Conservation (phyloP, 1,140 invertebrate species). For the Rhynchophorus ferrugineus region DNA sequence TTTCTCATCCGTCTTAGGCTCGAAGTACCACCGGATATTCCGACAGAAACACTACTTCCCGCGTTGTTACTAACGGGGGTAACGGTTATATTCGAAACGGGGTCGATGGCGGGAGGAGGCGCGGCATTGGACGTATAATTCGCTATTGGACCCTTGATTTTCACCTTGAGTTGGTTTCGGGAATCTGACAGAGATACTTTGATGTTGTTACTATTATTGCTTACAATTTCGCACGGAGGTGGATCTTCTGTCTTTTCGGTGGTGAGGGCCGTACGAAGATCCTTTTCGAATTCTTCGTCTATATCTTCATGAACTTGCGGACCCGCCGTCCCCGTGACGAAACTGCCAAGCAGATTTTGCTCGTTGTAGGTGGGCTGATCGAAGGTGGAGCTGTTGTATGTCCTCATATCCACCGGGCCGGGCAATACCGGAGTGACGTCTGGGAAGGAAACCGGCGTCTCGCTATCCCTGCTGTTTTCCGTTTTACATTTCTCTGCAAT, state of each 20-base stretch:
- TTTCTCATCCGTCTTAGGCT: slow-evolving; percentile 80
- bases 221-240: slow-evolving; percentile 40
- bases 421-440: slow-evolving; percentile 65
- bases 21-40: slow-evolving; percentile 45
- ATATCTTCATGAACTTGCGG: slow-evolving; percentile 58
- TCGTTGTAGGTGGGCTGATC: slow-evolving; percentile 49
- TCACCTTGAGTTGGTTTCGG: slow-evolving; percentile 78
- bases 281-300: slow-evolving; percentile 73
- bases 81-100: slow-evolving; percentile 23
- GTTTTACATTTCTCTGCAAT: slow-evolving; percentile 33
- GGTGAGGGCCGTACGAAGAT: slow-evolving; percentile 57
- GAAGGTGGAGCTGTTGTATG: slow-evolving; percentile 63
- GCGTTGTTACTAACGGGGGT: slow-evolving; percentile 20
- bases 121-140: slow-evolving; percentile 56
- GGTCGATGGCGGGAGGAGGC: slow-evolving; percentile 40
- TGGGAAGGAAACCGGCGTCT: slow-evolving; percentile 41
- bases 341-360: slow-evolving; percentile 55
- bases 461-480: slow-evolving; percentile 24
- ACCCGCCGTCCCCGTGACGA: slow-evolving; percentile 55
- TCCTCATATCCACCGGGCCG: slow-evolving; percentile 80
- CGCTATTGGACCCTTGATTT: slow-evolving; percentile 83
- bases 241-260: slow-evolving; percentile 44
- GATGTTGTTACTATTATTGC: slow-evolving; percentile 44
- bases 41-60: slow-evolving; percentile 24
- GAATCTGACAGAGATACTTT: slow-evolving; percentile 67